A percentile compares a stretch with the other conserved stretches of the same genome.
These are phyloP conservation scores for Meriones psammophilus DNA, from an alignment of 2,797 vertebrate species.

Conservation along the genomic window DNA sequence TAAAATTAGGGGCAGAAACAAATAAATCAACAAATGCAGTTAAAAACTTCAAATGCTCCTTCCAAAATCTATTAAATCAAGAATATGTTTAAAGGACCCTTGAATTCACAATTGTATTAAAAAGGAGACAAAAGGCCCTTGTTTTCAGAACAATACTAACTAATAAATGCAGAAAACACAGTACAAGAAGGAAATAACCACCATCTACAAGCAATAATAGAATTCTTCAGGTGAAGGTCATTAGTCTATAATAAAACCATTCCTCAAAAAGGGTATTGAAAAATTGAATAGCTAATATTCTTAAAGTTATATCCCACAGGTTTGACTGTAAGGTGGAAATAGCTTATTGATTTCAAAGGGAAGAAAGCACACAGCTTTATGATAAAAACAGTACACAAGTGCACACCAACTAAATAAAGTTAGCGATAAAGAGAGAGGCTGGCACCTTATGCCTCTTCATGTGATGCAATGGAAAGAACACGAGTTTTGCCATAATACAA, in stretches of 20 bases:
- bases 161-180: slow-evolving; percentile 37
- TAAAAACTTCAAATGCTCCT: background rate
- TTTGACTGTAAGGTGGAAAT: background rate
- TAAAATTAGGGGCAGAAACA: background rate
- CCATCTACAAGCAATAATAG: background rate
- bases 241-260: background rate
- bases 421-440: background rate
- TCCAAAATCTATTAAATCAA: slow-evolving; percentile 3
- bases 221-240: background rate
- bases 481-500: background rate
- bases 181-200: background rate
- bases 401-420: background rate
- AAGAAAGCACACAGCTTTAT: background rate
- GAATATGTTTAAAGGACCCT: background rate
- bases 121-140: background rate
- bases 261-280: background rate
- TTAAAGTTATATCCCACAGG: background rate
- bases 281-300: background rate
- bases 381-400: background rate
- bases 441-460: background rate
- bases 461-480: background rate
- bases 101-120: background rate
- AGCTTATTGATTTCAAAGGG: slow-evolving; percentile 16
- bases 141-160: slow-evolving; percentile 32
- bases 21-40: background rate